These are phyloP conservation scores for Papio anubis DNA, from an alignment of 2,113 vertebrate species.

Conservation along the genomic window DNA sequence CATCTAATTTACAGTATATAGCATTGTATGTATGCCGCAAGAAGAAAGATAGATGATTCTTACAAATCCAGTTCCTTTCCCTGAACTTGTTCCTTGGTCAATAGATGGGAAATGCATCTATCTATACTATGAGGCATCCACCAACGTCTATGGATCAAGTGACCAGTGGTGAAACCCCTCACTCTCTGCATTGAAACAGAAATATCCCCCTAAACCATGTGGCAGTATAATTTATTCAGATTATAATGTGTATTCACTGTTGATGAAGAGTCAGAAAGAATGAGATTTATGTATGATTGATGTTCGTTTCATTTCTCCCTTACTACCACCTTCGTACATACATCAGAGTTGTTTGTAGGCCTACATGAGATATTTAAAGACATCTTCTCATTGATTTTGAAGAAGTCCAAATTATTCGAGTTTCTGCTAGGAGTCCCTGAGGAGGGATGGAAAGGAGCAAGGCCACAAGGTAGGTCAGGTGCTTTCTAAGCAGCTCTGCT, in stretches of 20 bases:
- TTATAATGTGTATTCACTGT: neutral
- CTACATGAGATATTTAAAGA: neutral
- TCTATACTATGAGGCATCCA: neutral
- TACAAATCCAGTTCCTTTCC: neutral
- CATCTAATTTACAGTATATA: slow-evolving; percentile 14
- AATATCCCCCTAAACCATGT: neutral
- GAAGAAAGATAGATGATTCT: neutral
- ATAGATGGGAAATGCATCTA: neutral
- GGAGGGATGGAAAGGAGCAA: too few species aligned
- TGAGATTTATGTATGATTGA: neutral
- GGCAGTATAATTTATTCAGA: neutral
- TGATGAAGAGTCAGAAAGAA: neutral
- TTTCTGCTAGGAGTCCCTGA: neutral
- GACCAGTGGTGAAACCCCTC: neutral
- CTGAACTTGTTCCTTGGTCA: neutral
- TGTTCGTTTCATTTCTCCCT: neutral
- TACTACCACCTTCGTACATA: neutral
- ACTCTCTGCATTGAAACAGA: neutral
- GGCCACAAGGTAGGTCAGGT: neutral
- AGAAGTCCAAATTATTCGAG: neutral
- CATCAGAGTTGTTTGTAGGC: neutral
- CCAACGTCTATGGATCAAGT: neutral
- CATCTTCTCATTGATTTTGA: neutral
- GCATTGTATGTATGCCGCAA: neutral
- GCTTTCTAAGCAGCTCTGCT: neutral